These are phyloP conservation scores for Hydrocynus forskahlii DNA, from an alignment of 2,797 vertebrate genomes.

Conservation along the genomic window DNA sequence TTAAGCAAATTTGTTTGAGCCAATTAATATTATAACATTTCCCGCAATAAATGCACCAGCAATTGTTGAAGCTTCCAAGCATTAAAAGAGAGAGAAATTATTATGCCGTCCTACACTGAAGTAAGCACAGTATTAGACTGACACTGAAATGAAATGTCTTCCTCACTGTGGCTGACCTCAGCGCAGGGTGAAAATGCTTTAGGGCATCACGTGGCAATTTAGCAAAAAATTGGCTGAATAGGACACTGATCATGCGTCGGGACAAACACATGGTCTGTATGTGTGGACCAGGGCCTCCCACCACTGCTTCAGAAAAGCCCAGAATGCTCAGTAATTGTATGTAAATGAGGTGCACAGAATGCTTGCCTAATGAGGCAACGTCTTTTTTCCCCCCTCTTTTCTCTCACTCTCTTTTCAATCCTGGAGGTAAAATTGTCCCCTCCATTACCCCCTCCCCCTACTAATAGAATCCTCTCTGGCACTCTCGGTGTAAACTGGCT, in stretches of 20 bases:
- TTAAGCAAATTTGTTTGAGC: no score
- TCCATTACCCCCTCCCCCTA: constrained; percentile 30
- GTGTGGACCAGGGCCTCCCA: neutral
- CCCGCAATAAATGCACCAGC: no score
- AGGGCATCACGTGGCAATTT: constrained; percentile 8
- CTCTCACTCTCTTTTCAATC: constrained; percentile 10
- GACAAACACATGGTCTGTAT: neutral
- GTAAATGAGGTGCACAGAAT: constrained; percentile 57
- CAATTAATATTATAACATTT: no score
- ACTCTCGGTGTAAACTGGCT: constrained; percentile 42
- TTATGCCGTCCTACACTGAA: no score
- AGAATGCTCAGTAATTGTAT: constrained; percentile 57
- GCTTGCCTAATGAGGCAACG: constrained; percentile 56
- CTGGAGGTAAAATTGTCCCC: constrained; percentile 41
- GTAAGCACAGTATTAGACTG: neutral
- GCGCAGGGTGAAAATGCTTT: neutral
- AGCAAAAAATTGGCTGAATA: neutral
- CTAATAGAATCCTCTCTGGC: constrained; percentile 30
- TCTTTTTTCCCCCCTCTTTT: constrained; percentile 14
- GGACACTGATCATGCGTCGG: neutral
- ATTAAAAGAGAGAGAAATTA: neutral
- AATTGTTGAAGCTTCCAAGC: neutral
- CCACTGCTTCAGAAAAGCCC: neutral
- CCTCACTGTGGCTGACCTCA: neutral
- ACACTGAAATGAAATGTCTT: neutral